A percentile compares a stretch with the other conserved stretches of the same genome.
Evolutionary conservation across 2,113 vertebrate species (phyloP).

Genomic region (cat (Felis catus)): DNA sequence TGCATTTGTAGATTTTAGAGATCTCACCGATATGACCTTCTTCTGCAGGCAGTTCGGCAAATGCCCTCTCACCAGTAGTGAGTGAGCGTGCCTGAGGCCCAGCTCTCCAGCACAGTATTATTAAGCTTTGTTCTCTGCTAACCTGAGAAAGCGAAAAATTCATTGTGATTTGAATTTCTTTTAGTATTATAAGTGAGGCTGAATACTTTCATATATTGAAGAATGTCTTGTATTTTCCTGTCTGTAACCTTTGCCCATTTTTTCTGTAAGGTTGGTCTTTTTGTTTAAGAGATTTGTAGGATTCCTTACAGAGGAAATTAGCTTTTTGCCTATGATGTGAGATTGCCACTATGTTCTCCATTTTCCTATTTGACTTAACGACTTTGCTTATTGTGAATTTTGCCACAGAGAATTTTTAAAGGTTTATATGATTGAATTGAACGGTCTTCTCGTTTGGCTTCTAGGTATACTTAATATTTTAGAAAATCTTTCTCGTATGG

Average conservation of each 20-base stretch:
- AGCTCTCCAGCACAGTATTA: neutral
- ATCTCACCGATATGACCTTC: neutral
- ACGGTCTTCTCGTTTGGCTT: neutral
- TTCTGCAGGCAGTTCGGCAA: accelerated
- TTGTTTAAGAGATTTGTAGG: neutral
- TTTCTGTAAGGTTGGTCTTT: neutral
- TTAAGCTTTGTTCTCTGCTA: neutral
- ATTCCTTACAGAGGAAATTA: neutral
- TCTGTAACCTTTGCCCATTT: neutral
- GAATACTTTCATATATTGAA: neutral
- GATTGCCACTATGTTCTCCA: neutral
- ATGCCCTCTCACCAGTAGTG: neutral
- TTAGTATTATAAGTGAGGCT: neutral
- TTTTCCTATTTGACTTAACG: neutral
- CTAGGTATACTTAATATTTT: neutral
- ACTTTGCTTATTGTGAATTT: slow-evolving; percentile 11
- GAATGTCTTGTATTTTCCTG: neutral
- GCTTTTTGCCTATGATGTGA: neutral
- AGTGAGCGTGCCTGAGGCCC: neutral
- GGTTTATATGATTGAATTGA: neutral
- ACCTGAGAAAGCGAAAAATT: neutral
- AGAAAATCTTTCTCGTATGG: neutral
- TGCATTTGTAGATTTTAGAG: neutral
- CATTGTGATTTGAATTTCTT: neutral
- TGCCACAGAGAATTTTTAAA: neutral